These are phyloP conservation scores for Eulithis prunata DNA, from an alignment of 2,888 invertebrate genomes.

Conservation along the genomic window DNA sequence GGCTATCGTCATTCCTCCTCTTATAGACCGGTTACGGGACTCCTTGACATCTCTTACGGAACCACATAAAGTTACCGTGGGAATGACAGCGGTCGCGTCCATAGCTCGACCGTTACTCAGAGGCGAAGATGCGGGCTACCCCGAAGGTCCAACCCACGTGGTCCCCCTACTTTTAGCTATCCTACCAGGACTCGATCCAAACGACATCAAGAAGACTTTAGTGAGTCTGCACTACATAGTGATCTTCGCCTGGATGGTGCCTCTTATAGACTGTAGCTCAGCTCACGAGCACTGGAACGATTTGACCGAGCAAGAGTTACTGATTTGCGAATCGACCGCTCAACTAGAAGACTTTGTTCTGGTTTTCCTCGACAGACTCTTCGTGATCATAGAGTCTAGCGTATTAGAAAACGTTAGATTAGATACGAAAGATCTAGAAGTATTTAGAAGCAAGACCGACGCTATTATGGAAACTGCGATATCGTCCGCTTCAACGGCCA, in stretches of 20 bases:
- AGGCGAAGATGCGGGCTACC: conserved; percentile 83
- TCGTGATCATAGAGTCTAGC: conserved; percentile 88
- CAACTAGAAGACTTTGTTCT: conserved; percentile 95
- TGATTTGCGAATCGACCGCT: conserved; percentile 91
- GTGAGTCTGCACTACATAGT: conserved; percentile 92
- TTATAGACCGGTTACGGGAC: conserved; percentile 91
- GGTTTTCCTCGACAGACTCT: conserved; percentile 92
- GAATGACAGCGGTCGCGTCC: conserved; percentile 88
- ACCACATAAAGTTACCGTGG: conserved; percentile 91
- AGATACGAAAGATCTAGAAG: conserved; percentile 85
- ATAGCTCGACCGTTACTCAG: conserved; percentile 87
- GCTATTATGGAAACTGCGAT: conserved; percentile 89
- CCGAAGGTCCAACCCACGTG: conserved; percentile 92
- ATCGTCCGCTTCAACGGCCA: conserved; percentile 86
- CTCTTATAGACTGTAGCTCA: conserved; percentile 93
- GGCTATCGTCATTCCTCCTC: conserved; percentile 91
- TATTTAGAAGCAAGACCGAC: conserved; percentile 88
- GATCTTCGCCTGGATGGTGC: conserved; percentile 90
- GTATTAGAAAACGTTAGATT: conserved; percentile 87
- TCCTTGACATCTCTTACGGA: conserved; percentile 94
- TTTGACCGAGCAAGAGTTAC: conserved; percentile 90
- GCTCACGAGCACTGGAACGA: conserved; percentile 87
- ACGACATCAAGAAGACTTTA: conserved; percentile 91
- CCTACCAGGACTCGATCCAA: conserved; percentile 95
- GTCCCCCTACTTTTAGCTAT: conserved; percentile 91